phyloP scores from a whole-genome alignment of 2,113 vertebrate species.

The Syrmaticus mikado region DNA sequence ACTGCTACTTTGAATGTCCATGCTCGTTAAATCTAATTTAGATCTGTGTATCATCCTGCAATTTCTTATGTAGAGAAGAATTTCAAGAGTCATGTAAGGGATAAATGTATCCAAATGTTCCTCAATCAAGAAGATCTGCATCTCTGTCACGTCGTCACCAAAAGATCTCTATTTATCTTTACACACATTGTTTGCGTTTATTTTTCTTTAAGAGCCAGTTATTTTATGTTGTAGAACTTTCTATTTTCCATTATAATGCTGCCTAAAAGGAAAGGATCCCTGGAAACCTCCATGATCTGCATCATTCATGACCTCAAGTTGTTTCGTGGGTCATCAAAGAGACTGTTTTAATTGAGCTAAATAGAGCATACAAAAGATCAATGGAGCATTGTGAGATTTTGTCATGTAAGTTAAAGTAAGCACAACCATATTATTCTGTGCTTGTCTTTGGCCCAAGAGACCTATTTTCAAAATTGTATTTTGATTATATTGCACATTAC shows the following conservation, averaged over 20 bases:
- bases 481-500: neutral
- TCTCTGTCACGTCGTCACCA: neutral
- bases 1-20: neutral
- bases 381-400: slow-evolving; percentile 68
- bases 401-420: slow-evolving; percentile 27
- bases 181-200: neutral
- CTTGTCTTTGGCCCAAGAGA: slow-evolving; percentile 6
- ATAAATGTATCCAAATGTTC: neutral
- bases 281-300: slow-evolving; percentile 52
- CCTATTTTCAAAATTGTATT: slow-evolving; percentile 20
- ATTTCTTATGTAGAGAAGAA: neutral
- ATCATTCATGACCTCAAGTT: slow-evolving; percentile 70
- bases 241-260: slow-evolving; percentile 39
- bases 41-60: neutral
- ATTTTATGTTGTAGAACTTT: neutral
- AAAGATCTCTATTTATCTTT: neutral
- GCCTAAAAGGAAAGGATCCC: slow-evolving; percentile 22
- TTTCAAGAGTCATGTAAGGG: neutral
- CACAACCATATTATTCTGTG: slow-evolving; percentile 41
- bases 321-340: slow-evolving; percentile 68
- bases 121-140: neutral
- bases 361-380: slow-evolving; percentile 77
- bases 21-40: neutral
- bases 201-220: neutral
- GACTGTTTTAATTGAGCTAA: slow-evolving; percentile 76